Evolutionary conservation across 2,797 vertebrate genomes (phyloP).

Genomic region (Allobates femoralis): DNA sequence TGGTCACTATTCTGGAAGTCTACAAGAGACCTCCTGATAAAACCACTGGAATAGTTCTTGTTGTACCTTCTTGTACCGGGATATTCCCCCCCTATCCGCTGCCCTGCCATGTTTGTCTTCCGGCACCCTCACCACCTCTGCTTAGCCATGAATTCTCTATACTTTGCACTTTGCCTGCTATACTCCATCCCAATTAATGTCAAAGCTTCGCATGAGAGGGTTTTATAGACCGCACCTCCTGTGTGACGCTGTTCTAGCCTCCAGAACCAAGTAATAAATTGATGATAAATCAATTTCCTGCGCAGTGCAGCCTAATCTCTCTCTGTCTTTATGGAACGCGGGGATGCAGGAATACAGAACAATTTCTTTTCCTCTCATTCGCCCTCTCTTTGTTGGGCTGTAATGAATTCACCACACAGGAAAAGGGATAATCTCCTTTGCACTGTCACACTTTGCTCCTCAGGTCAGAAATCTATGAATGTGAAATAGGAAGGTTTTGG

Average conservation of each 20-base stretch:
- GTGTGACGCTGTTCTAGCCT: conserved; percentile 44
- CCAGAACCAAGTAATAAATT: conserved; percentile 51
- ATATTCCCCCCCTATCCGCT: too few species aligned
- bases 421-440: conserved; percentile 45
- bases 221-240: conserved; percentile 47
- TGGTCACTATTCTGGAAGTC: too few species aligned
- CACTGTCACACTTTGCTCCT: conserved; percentile 42
- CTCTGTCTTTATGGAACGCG: conserved; percentile 36
- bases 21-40: too few species aligned
- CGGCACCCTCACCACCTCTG: background rate
- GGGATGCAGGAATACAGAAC: conserved; percentile 38
- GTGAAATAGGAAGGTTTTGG: conserved; percentile 47
- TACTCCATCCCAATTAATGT: conserved; percentile 51
- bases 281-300: conserved; percentile 62
- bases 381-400: conserved; percentile 3
- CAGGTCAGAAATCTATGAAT: conserved; percentile 54
- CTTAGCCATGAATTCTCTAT: background rate
- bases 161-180: conserved; percentile 27
- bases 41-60: too few species aligned
- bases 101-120: background rate
- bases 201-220: conserved; percentile 39
- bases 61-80: too few species aligned
- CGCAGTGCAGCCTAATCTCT: conserved; percentile 53
- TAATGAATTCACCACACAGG: conserved; percentile 49
- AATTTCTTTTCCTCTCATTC: conserved; percentile 20